Conservation (phyloP, 1,140 invertebrate species). For the Pogonomyrmex californicus region DNA sequence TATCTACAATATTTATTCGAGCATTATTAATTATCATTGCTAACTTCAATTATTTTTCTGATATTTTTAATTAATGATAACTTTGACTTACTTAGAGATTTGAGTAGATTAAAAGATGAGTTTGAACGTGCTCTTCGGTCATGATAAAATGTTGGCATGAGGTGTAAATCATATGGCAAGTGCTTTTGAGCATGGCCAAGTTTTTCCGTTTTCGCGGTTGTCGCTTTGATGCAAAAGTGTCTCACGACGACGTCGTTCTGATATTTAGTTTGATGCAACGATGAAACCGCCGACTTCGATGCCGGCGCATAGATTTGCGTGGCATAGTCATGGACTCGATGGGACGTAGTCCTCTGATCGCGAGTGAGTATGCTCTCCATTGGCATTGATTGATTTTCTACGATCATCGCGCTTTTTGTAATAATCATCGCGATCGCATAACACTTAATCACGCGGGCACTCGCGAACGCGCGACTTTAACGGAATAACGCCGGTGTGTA, state of each 20-base stretch:
- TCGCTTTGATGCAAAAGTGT: background rate
- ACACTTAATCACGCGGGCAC: slow-evolving; percentile 72
- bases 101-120: slow-evolving; percentile 71
- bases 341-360: slow-evolving; percentile 84
- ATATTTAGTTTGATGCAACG: slow-evolving; percentile 2
- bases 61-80: slow-evolving; percentile 19
- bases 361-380: slow-evolving; percentile 82
- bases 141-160: slow-evolving; percentile 65
- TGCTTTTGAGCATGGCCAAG: slow-evolving; percentile 28
- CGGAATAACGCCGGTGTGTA: slow-evolving; percentile 44
- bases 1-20: slow-evolving; percentile 15
- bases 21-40: slow-evolving; percentile 1
- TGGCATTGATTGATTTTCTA: slow-evolving; percentile 49
- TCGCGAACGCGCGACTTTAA: slow-evolving; percentile 64
- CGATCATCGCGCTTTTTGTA: slow-evolving; percentile 54
- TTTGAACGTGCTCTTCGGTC: slow-evolving; percentile 67
- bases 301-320: background rate
- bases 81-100: slow-evolving; percentile 84
- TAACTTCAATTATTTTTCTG: background rate
- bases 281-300: background rate
- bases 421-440: slow-evolving; percentile 73
- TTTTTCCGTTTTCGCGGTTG: slow-evolving; percentile 39
- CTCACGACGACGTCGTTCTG: background rate
- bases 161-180: slow-evolving; percentile 65
- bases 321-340: slow-evolving; percentile 75